These are phyloP conservation scores for Urocynchramus pylzowi DNA, from an alignment of 2,113 vertebrate species.

Conservation along the genomic window DNA sequence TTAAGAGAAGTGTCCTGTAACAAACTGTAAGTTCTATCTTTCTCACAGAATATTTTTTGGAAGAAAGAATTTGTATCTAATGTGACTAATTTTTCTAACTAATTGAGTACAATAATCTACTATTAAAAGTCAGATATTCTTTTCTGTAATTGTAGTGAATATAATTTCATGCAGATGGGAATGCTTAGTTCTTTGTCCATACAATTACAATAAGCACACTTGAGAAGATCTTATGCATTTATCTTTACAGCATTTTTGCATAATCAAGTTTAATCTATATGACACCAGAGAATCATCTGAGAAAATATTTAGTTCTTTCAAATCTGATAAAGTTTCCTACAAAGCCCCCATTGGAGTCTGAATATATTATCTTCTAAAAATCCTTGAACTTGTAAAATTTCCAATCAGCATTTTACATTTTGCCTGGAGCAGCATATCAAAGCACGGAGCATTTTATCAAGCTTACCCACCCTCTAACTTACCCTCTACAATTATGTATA, in stretches of 20 bases:
- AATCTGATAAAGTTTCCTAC: constrained; percentile 38
- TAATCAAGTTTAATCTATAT: constrained; percentile 7
- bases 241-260: not conserved
- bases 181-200: not conserved
- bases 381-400: constrained; percentile 45
- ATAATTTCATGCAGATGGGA: not conserved
- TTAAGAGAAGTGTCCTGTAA: not conserved
- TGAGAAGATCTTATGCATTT: not conserved
- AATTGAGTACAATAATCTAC: not conserved
- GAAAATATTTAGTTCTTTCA: constrained; percentile 44
- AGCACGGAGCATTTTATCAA: constrained; percentile 42
- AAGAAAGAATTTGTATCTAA: not conserved
- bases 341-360: not conserved
- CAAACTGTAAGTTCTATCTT: not conserved
- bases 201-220: not conserved
- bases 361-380: constrained; percentile 55
- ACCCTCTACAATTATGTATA: not conserved
- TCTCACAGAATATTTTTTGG: not conserved
- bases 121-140: not conserved
- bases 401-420: constrained; percentile 19
- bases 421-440: constrained; percentile 44
- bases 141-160: not conserved
- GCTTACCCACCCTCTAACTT: not conserved
- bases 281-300: not conserved
- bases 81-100: not conserved